A percentile compares a stretch with the other conserved stretches of the same genome.
Conservation (phyloP, 2,797 vertebrate species). For the Siniperca undulata region DNA sequence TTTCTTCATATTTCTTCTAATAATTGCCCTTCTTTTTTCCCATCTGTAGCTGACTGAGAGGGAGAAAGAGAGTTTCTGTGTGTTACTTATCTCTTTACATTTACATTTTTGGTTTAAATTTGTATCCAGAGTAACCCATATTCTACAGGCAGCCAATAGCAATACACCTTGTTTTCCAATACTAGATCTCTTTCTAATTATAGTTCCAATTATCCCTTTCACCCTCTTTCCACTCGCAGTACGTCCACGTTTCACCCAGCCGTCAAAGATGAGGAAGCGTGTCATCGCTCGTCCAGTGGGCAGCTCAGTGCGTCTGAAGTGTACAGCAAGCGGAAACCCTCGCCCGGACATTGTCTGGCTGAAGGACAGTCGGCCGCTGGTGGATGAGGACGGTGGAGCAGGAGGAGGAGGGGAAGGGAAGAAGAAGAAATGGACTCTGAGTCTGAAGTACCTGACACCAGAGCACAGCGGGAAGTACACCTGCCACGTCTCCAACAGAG, state of each 20-base stretch:
- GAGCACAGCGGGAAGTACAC: conserved; percentile 98
- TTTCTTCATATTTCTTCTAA: no score
- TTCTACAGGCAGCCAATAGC: background rate
- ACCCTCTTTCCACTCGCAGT: conserved; percentile 76
- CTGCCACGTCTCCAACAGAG: conserved; percentile 94
- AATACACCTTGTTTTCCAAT: background rate
- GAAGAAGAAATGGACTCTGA: conserved; percentile 97
- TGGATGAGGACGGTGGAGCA: conserved; percentile 42
- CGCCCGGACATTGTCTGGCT: conserved; percentile 95
- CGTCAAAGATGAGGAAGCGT: conserved; percentile 97
- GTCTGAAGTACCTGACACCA: conserved; percentile 93
- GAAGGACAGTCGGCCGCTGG: conserved; percentile 92
- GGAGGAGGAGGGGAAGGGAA: conserved; percentile 81
- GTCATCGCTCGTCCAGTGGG: conserved; percentile 96
- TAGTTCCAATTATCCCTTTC: background rate
- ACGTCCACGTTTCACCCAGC: conserved; percentile 95
- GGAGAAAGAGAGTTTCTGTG: background rate
- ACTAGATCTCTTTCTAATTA: background rate
- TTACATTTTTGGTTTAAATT: background rate
- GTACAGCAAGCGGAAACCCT: conserved; percentile 94
- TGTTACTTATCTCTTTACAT: background rate
- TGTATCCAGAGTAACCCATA: conserved; percentile 4
- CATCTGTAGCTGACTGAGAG: conserved; percentile 19
- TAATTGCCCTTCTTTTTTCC: background rate
- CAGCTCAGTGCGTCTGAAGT: conserved; percentile 96